Percentiles rank a stretch among this genome's conserved stretches.
Evolutionary conservation across 2,888 invertebrate genomes (phyloP).

Genomic region (Megamerina dolium): DNA sequence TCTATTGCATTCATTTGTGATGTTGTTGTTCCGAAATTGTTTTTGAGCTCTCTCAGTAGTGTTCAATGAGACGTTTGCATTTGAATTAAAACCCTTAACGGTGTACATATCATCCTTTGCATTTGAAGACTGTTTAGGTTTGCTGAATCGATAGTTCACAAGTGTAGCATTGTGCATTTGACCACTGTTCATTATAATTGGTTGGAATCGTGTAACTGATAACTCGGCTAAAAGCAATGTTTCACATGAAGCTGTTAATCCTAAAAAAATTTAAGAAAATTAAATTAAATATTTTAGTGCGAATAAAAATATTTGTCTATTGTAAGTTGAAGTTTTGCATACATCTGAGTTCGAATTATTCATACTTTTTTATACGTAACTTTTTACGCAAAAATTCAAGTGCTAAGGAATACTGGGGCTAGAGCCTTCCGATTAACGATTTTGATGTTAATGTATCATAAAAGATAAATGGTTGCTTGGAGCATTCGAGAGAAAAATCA

Average conservation of each 20-base stretch:
- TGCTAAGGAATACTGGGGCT: too few relatives aligned
- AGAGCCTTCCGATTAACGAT: too few relatives aligned
- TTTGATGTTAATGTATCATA: too few relatives aligned
- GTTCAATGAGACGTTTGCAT: not conserved
- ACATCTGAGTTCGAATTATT: too few relatives aligned
- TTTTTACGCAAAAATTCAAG: too few relatives aligned
- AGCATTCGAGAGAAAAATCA: too few relatives aligned
- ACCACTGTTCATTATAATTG: slow-evolving; percentile 43
- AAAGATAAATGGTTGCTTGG: too few relatives aligned
- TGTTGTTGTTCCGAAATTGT: slow-evolving; percentile 11
- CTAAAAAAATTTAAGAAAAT: slow-evolving; percentile 49
- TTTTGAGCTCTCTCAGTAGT: slow-evolving; percentile 20
- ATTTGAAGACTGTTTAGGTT: slow-evolving; percentile 12
- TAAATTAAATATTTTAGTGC: slow-evolving; percentile 6
- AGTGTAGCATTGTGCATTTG: slow-evolving; percentile 39
- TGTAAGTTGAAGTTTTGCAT: too few relatives aligned
- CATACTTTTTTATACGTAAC: too few relatives aligned
- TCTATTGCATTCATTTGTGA: not conserved
- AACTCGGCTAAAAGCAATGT: slow-evolving; percentile 62
- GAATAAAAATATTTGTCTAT: too few relatives aligned
- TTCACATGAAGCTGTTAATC: slow-evolving; percentile 61
- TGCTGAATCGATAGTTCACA: slow-evolving; percentile 35
- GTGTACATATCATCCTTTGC: not conserved
- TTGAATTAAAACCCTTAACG: not conserved
- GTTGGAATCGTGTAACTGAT: slow-evolving; percentile 52